Evolutionary conservation across 2,113 vertebrate genomes (phyloP).

Genomic region (Notothenia rossii): DNA sequence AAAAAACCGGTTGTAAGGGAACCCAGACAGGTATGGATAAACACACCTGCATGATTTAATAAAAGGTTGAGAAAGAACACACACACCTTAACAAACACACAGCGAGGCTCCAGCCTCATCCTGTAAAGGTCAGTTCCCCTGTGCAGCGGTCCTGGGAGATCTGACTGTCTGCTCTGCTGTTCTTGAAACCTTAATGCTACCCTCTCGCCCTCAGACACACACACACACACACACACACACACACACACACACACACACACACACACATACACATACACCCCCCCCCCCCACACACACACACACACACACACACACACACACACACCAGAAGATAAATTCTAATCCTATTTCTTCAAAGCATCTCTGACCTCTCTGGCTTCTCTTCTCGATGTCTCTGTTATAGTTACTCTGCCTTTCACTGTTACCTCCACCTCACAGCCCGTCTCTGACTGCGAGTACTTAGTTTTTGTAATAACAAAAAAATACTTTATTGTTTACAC

Average conservation of each 20-base stretch:
- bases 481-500: too few relatives aligned
- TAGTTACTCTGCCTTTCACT: constrained; percentile 5
- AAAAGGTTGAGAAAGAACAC: not conserved
- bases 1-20: too few relatives aligned
- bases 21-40: too few relatives aligned
- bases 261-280: constrained; percentile 8
- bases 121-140: constrained; percentile 39
- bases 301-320: constrained; percentile 3
- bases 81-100: not conserved
- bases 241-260: not conserved
- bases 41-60: too few relatives aligned
- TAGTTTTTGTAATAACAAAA: not conserved
- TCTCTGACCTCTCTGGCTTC: constrained; percentile 29
- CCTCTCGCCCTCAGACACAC: not conserved
- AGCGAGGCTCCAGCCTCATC: constrained; percentile 1
- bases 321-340: constrained; percentile 15
- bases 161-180: constrained; percentile 19
- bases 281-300: too few relatives aligned
- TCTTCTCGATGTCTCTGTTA: not conserved
- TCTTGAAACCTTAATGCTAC: constrained; percentile 33
- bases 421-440: constrained; percentile 9
- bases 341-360: constrained; percentile 22
- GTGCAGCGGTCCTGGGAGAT: constrained; percentile 22
- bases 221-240: constrained; percentile 8
- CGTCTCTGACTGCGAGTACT: not conserved